These are phyloP conservation scores for Holothuria scabra DNA, from an alignment of 53 echinoderm and acorn worm species.

Conservation along the genomic window DNA sequence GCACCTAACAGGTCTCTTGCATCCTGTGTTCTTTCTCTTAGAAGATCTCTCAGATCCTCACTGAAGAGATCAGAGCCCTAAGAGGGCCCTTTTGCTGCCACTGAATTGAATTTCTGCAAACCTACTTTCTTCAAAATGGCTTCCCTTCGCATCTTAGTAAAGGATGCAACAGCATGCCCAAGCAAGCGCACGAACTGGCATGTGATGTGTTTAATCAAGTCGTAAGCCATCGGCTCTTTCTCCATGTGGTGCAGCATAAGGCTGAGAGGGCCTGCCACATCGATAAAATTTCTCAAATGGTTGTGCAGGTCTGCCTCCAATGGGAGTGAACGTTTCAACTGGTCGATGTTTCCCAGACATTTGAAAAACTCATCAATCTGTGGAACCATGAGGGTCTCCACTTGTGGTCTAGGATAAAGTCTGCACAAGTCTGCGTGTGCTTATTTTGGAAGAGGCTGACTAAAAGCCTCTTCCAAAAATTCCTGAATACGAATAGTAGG, in stretches of 20 bases:
- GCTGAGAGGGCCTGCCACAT: slow-evolving; percentile 23
- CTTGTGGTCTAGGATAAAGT: slow-evolving; percentile 35
- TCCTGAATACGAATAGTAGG: too few relatives aligned
- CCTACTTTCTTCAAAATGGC: slow-evolving; percentile 5
- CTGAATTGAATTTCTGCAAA: neutral
- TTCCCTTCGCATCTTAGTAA: slow-evolving; percentile 7
- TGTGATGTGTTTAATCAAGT: slow-evolving; percentile 5
- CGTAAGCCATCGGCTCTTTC: neutral
- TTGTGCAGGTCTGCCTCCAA: neutral
- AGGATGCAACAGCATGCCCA: slow-evolving; percentile 40
- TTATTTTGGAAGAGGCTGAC: neutral
- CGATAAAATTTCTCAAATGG: slow-evolving; percentile 18
- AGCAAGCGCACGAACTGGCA: neutral
- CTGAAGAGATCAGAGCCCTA: slow-evolving; percentile 3
- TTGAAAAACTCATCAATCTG: slow-evolving; percentile 18
- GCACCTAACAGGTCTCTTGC: slow-evolving; percentile 11
- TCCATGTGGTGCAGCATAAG: slow-evolving; percentile 29
- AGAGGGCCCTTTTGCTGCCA: neutral
- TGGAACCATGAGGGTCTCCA: slow-evolving; percentile 28
- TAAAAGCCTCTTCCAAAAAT: neutral
- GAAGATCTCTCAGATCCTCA: neutral
- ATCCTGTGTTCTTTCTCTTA: slow-evolving; percentile 34
- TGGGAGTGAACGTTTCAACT: too few relatives aligned
- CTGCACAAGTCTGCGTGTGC: neutral
- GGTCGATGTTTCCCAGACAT: neutral